Base-by-base conservation (phyloP, 1,140 invertebrate genomes). In the Aphaenogaster floridana region DNA sequence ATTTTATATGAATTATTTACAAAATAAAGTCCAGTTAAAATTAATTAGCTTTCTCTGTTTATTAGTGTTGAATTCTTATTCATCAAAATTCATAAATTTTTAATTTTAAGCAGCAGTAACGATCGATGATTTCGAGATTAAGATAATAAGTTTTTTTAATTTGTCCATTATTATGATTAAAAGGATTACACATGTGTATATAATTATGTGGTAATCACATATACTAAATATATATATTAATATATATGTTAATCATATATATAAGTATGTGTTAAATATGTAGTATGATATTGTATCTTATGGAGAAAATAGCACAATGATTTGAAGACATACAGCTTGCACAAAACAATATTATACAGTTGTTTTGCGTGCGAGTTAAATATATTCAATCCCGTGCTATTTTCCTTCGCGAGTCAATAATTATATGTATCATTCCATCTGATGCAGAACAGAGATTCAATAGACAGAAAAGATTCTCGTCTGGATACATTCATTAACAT, bases 401-500 rank as follows among this genome's bases (percentile, higher is more conserved):
- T 79, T 69, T 79, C 17, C 77, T 50, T 80, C 45, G n/a, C 48
- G 15, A 52, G 15, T 80, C 39, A 63, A 50, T 52, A 79, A 79
- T 66, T 13, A 17, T 54, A 42, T n/a, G 63, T 68, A 54, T 39
- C 78, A 34, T 21, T 57, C 36, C 36, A 39, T 66, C 45, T 80
- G 7, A 42, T 6, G 59, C 64, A 45, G 13, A 69, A 57, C 4
- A 15, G 8, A 52, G n/a, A 28, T 54, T 69, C 36, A 71, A 69
- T 81, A 36, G 36, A 80, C 48, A 42, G 61, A 21, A 52, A 50
- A 36, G 36, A 45, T 28, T 72, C 28, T 54, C 64, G 78, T 42
- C 64, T 45, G 13, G 64, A 69, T 69, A 68, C 64, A 57, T 69
- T 81, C 50, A n/a, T 81, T 81, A 69, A 71, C 34, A 52, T 54